A percentile compares a stretch with the other conserved stretches of the same genome.
These are phyloP conservation scores for Tapirus terrestris DNA, from an alignment of 2,113 vertebrate genomes.

Conservation along the genomic window DNA sequence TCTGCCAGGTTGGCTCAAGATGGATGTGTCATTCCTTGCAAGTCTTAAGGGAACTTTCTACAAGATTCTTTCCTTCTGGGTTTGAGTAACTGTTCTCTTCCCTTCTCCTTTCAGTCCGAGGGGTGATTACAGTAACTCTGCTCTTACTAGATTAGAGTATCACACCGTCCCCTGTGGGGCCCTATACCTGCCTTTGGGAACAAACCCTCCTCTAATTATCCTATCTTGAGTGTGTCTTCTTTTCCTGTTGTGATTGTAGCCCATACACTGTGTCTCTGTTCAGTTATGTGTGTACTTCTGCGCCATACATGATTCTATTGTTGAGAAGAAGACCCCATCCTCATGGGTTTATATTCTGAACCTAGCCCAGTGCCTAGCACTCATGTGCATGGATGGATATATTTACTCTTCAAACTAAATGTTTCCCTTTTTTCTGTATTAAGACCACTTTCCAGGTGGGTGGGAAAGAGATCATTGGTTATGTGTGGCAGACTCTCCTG, in stretches of 20 bases:
- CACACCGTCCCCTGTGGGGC: neutral
- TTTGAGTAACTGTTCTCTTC: neutral
- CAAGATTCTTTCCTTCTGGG: neutral
- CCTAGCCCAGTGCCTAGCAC: neutral
- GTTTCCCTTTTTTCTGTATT: neutral
- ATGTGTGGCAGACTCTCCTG: neutral
- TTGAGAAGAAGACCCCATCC: neutral
- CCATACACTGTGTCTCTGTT: neutral
- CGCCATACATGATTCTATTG: neutral
- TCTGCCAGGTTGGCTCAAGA: neutral
- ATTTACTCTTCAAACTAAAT: neutral
- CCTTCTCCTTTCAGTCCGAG: neutral
- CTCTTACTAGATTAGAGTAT: neutral
- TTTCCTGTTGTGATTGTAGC: neutral
- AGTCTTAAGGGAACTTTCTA: neutral
- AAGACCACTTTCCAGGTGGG: neutral
- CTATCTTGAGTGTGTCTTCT: neutral
- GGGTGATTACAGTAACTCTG: neutral
- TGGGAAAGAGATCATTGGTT: neutral
- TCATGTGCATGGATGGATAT: neutral
- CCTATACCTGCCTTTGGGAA: neutral
- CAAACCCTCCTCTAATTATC: neutral
- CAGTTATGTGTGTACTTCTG: neutral
- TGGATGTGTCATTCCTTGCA: neutral
- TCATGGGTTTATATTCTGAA: neutral